Evolutionary conservation across 1,140 invertebrate species (phyloP).

Genomic region (Hycleus phaleratus): DNA sequence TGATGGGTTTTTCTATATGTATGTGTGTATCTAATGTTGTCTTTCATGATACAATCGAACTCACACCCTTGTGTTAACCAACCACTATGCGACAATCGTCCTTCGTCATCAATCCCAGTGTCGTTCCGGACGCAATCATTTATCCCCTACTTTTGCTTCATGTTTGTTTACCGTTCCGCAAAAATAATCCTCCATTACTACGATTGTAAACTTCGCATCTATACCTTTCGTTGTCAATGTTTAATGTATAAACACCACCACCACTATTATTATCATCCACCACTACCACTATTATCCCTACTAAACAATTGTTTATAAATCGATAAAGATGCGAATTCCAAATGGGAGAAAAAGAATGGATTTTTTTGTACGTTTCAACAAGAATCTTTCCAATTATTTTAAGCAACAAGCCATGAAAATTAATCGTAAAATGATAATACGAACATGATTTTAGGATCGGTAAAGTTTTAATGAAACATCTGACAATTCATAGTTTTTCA

Average conservation of each 20-base stretch:
- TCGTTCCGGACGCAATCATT: conserved; percentile 18
- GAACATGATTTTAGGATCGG: no score
- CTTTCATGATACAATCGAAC: no score
- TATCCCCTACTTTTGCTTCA: conserved; percentile 8
- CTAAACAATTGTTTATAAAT: neutral
- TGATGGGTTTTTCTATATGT: conserved; percentile 5
- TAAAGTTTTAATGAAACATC: no score
- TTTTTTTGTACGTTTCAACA: neutral
- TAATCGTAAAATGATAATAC: no score
- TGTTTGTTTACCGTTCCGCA: conserved; percentile 4
- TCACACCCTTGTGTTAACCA: neutral
- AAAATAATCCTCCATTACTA: conserved; percentile 10
- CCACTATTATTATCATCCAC: neutral
- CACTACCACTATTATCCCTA: no score
- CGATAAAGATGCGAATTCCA: neutral
- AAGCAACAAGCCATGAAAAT: no score
- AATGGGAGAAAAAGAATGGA: neutral
- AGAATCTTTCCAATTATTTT: neutral
- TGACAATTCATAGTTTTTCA: no score
- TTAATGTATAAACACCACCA: neutral
- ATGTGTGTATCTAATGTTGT: neutral
- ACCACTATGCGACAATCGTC: neutral
- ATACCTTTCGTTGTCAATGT: conserved; percentile 3
- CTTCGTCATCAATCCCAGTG: conserved; percentile 11
- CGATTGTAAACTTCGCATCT: conserved; percentile 5